A percentile compares a stretch with the other conserved stretches of the same genome.
These are phyloP conservation scores for Norana najaformis DNA, from an alignment of 2,888 invertebrate genomes.

Conservation along the genomic window DNA sequence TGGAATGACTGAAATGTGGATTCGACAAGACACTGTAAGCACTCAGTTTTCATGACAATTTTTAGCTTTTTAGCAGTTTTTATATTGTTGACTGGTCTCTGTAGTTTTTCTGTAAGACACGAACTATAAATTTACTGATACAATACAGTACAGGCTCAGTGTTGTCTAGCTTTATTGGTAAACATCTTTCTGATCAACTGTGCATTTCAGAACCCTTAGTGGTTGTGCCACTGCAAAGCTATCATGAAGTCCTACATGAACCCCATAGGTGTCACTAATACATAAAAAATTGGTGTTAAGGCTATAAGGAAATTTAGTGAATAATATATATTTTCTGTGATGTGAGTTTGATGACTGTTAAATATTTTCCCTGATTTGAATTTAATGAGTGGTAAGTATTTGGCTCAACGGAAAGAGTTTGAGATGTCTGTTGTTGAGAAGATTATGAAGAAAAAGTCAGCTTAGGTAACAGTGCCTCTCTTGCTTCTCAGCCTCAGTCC, in stretches of 20 bases:
- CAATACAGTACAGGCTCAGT: not conserved
- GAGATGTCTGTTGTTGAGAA: not conserved
- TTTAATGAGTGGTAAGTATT: not conserved
- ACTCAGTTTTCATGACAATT: not conserved
- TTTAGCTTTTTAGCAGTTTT: not conserved
- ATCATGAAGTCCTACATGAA: not conserved
- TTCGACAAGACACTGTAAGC: constrained; percentile 80
- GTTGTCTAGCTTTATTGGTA: not conserved
- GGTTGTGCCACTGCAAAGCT: not conserved
- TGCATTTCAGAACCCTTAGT: not conserved
- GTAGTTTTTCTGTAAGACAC: not conserved
- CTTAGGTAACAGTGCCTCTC: too few relatives aligned
- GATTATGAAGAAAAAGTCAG: not conserved
- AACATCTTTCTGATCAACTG: not conserved
- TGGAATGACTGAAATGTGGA: constrained; percentile 88
- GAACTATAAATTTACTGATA: not conserved
- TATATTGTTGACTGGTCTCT: not conserved
- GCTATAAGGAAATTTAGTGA: too few relatives aligned
- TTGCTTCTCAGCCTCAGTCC: too few relatives aligned
- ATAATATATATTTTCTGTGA: too few relatives aligned
- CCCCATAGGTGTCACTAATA: not conserved
- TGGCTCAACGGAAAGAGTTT: not conserved
- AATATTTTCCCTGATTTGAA: not conserved
- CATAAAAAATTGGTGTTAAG: not conserved
- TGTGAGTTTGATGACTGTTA: too few relatives aligned